phyloP scores from a whole-genome alignment of 2,113 vertebrate genomes.

The Saguinus imperator region DNA sequence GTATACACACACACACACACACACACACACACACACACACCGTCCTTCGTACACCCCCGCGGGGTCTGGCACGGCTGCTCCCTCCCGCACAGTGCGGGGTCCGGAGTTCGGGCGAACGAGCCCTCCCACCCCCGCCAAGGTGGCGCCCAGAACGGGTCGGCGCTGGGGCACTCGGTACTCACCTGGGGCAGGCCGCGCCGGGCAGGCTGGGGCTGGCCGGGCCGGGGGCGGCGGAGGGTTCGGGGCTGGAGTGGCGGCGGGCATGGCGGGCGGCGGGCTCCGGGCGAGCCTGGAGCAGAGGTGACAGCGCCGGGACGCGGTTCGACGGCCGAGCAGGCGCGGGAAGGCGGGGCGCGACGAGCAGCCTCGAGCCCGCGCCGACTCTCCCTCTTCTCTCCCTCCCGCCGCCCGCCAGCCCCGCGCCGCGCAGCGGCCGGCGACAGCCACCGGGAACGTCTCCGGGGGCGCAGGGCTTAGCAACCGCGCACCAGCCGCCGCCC shows the following conservation, averaged over 20 bases:
- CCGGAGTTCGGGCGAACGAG: not conserved
- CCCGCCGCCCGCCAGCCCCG: not conserved
- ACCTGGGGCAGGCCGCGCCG: conserved; percentile 26
- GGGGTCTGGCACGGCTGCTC: not conserved
- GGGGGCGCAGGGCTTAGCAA: conserved; percentile 69
- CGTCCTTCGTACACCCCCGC: not conserved
- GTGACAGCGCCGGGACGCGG: not conserved
- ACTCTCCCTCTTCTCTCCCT: not conserved
- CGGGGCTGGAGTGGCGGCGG: conserved; percentile 52
- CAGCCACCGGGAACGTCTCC: conserved; percentile 44
- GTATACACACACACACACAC: not conserved
- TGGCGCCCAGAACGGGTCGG: not conserved
- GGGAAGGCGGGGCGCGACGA: not conserved
- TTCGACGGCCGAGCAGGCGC: not conserved
- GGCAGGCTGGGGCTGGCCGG: conserved; percentile 42
- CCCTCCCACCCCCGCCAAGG: not conserved
- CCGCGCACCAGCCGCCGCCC: conserved; percentile 12
- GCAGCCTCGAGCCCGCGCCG: not conserved
- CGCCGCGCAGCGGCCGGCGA: not conserved
- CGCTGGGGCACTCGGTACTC: not conserved
- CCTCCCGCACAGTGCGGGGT: not conserved
- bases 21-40: not conserved
- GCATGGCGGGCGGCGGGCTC: conserved; percentile 45
- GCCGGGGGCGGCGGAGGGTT: conserved; percentile 60
- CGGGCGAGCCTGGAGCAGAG: not conserved